Base-by-base conservation (phyloP, 2,113 vertebrate species). In the Crypturellus undulatus region DNA sequence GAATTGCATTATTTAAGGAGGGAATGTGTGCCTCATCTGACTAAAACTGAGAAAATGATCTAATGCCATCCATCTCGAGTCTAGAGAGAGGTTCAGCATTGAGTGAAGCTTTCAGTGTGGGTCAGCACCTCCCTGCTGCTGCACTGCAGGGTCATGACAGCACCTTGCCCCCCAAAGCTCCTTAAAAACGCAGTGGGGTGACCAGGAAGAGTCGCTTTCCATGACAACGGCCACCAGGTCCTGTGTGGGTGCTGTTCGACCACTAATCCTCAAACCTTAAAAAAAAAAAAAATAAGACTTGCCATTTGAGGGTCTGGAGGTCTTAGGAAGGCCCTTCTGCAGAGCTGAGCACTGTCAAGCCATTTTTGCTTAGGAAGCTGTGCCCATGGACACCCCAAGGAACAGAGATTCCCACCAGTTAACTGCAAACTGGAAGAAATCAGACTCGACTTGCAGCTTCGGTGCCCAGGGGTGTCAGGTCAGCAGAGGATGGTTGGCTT, bases 121-220 rank as follows among this genome's bases (percentile, higher is more conserved):
- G 83, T 90, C 59, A 72, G 83, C 43, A 65, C 26, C 86, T 56
- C 25, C 4, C 34, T 52, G 9, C 0, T 3, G 11, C 54, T 90
- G 28, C 83, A 26, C 68, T 77, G 52, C 49, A 80, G 18, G 43
- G 43, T 12, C 4, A 2, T n/a, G 82, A 45, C 70, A 82, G 16
- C 25, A 34, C 30, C 3, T 1, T 63, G 25, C 11, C 84, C 67
- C 79, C 92, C 82, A 56, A 83, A 43, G 59, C 43, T 83, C 34
- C 43, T 77, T 85, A 56, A 62, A 82, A 65, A 24, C 0, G 0
- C 38, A 4, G 34, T 26, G 69, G 34, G 72, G 40, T 7, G 69
- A 49, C 16, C 38, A 65, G 14, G 3, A 6, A 42, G 21, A 9
- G 56, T 6, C 51, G 4, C 72, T 80, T 91, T 86, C 87, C 25